These are phyloP conservation scores for Oceanodroma leucorhoa DNA, from an alignment of 2,797 vertebrate species.

Conservation along the genomic window DNA sequence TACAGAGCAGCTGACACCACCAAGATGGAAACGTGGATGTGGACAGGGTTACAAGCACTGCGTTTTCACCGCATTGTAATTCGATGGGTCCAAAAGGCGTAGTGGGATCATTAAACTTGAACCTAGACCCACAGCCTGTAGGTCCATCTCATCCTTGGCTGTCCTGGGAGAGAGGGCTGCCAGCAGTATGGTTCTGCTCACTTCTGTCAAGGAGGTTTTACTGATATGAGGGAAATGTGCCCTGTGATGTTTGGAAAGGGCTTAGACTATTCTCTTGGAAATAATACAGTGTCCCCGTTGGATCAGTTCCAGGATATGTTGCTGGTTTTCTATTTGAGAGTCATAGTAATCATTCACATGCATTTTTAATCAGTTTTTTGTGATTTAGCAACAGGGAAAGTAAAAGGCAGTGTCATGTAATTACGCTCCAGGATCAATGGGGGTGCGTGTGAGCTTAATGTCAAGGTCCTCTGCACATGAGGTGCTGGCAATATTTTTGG, in stretches of 20 bases:
- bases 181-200: neutral
- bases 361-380: neutral
- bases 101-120: neutral
- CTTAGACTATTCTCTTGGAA: neutral
- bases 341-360: neutral
- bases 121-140: no score
- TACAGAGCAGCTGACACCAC: neutral
- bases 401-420: neutral
- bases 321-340: neutral
- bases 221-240: neutral
- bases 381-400: neutral
- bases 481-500: neutral
- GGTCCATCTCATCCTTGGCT: neutral
- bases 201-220: neutral
- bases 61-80: accelerated
- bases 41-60: neutral
- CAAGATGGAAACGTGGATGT: neutral
- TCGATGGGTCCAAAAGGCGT: neutral
- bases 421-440: neutral
- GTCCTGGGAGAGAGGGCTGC: neutral
- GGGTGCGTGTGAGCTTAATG: neutral
- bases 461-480: neutral
- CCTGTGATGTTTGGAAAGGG: neutral
- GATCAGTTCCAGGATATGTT: neutral
- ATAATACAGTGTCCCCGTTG: neutral